Evolutionary conservation across 2,113 vertebrate species (phyloP), one percentile per base, ranked within the genome.

Genomic region (Hippolais icterina): DNA sequence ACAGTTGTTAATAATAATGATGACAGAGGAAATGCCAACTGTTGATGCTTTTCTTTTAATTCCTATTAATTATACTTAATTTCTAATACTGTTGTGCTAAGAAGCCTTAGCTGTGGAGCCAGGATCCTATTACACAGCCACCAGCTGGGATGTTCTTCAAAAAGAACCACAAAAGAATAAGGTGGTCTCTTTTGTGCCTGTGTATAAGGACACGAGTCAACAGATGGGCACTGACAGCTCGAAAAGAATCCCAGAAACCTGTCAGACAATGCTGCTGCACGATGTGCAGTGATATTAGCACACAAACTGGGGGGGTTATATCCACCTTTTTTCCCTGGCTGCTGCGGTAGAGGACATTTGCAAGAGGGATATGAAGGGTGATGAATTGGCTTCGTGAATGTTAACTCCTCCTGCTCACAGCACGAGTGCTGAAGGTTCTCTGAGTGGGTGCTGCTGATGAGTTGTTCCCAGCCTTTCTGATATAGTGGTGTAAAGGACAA

Each of bases 151-250:
- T 53, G 42, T 12, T 66, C 37, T 52, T 63, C 52, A 42, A 11
- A 60, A 83, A 57, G 44, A 82, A 8, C 50, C 17, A 75, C 41
- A 9, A 44, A 79, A 50, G 31, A 79, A 7, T 75, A 9, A 82
- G n/a, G 66, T 27, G 46, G 28, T 85, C 15, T 54, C 66, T 52
- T 64, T 85, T 61, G 16, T 76, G 78, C 57, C 66, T 95, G 12
- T 23, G 7, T 64, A 13, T 13, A 75, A 47, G 79, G 61, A 75
- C 13, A 4, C 1, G 37, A 93, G 60, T 44, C 75, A 80, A 83
- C 93, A 96, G 93, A 96, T 94, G 91, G 95, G 53, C 49, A 7
- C 66, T 76, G 91, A 81, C 83, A 92, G 63, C 82, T 79, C 50
- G 29, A 70, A 66, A 33, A 75, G 52, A 74, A 12, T 57, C 72